phyloP scores from a whole-genome alignment of 2,888 invertebrate species.

The Calameuta filiformis region DNA sequence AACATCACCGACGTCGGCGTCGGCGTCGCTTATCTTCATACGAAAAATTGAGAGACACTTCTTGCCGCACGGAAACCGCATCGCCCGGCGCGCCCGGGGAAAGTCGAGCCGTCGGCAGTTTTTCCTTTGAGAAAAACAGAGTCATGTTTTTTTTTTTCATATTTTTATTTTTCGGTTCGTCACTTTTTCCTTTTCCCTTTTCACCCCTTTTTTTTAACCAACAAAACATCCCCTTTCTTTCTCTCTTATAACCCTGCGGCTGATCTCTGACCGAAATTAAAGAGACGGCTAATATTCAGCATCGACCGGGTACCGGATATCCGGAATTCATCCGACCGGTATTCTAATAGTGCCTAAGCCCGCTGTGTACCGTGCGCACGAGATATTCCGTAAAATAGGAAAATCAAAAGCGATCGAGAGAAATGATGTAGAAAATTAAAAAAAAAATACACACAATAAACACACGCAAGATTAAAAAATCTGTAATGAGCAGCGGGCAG shows the following conservation, averaged over 20 bases:
- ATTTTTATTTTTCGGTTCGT: not conserved
- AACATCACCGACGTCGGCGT: not conserved
- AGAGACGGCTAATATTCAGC: not conserved
- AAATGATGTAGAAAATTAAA: not conserved
- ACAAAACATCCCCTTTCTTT: conserved; percentile 7
- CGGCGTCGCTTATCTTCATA: no score
- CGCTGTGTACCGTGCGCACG: not conserved
- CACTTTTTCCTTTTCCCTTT: not conserved
- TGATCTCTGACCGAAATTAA: not conserved
- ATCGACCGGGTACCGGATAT: not conserved
- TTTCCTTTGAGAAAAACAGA: not conserved
- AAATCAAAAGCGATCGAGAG: not conserved
- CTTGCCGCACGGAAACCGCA: not conserved
- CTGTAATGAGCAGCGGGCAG: not conserved
- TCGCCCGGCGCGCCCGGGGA: not conserved
- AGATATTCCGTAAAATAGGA: not conserved
- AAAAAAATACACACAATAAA: not conserved
- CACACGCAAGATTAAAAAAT: not conserved
- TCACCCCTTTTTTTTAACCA: not conserved
- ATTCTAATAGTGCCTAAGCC: not conserved
- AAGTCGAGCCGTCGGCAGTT: not conserved
- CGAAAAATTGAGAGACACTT: not conserved
- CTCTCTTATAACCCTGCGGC: conserved; percentile 5
- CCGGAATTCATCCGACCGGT: not conserved
- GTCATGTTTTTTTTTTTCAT: not conserved